Conservation (phyloP, 1,140 invertebrate species). For the Euura saliciscinereae region DNA sequence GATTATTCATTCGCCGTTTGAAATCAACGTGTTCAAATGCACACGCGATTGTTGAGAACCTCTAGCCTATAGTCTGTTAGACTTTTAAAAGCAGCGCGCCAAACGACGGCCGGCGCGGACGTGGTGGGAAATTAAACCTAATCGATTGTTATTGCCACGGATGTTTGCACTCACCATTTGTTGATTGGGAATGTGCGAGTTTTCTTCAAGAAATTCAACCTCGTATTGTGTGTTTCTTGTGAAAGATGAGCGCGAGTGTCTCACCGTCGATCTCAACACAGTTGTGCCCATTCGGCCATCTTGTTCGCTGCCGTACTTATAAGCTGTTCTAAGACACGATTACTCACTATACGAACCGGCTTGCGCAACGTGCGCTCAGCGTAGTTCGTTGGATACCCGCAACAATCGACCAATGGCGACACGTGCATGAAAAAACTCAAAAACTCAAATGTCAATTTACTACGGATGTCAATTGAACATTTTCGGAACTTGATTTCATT, state of each 20-base stretch:
- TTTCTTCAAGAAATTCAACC: background rate
- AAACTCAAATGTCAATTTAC: too few relatives aligned
- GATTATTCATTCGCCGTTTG: too few relatives aligned
- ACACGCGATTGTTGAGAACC: background rate
- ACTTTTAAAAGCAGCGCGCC: conserved; percentile 34
- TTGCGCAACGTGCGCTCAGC: background rate
- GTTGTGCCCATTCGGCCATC: conserved; percentile 17
- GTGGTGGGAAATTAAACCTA: background rate
- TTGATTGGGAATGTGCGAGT: background rate
- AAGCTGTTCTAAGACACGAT: background rate
- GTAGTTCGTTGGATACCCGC: background rate
- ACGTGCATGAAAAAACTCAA: too few relatives aligned
- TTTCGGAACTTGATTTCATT: too few relatives aligned
- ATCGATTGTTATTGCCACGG: too few relatives aligned
- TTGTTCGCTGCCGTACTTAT: conserved; percentile 14
- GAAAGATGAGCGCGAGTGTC: conserved; percentile 8
- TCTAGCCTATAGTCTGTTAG: conserved; percentile 33
- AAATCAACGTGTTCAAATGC: too few relatives aligned
- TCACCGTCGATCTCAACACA: conserved; percentile 15
- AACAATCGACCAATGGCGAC: background rate
- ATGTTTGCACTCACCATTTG: conserved; percentile 12
- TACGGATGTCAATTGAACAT: too few relatives aligned
- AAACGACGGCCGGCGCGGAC: conserved; percentile 17
- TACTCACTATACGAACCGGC: background rate
- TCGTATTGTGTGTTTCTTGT: conserved; percentile 3